Base-by-base conservation (phyloP, 2,113 vertebrate species). In the Hippolais icterina region DNA sequence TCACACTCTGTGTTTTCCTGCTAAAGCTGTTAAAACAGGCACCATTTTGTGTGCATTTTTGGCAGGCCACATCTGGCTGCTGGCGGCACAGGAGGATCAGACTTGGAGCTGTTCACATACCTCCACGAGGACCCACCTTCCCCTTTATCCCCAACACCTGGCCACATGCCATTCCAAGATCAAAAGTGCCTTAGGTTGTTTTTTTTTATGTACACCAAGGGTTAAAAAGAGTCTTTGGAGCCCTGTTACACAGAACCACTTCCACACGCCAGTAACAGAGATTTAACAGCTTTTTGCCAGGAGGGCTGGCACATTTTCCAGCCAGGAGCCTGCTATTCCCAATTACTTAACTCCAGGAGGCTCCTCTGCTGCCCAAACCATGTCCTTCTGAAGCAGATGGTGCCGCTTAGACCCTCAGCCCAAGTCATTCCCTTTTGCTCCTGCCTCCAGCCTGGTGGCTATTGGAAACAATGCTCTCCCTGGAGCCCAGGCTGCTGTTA, bases 321-420 rank as follows among this genome's bases (percentile, higher is more conserved):
- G 96, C 92, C 94, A 96, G 90, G 76, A 96, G 69, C 92, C 83
- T 88, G 75, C 92, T 68, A 96, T 93, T 95, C 92, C 92, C 92
- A 93, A 96, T 94, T 95, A 96, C 72, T 94, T 83, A 93, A 90
- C 92, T 96, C 95, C 95, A 95, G 93, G 93, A 96, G 88, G 72
- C 87, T 90, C 85, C 86, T 94, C 78, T 5, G 8, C 74, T 78
- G 85, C 85, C 1, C 72, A 94, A 91, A 29, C 0, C 12, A 83
- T 83, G 94, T 41, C 93, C 83, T 90, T 86, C 68, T 4, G 35
- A 86, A 95, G 90, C 95, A 96, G 90, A 96, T 81, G 94, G 92
- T 75, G 61, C 79, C 8, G 0, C 92, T 94, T 80, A 80, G 11
- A 70, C 59, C 60, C 69, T 37, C 2, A 3, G 52, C 77, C 82